Evolutionary conservation across 2,113 vertebrate species (phyloP).

Genomic region (Cyanoderma ruficeps): DNA sequence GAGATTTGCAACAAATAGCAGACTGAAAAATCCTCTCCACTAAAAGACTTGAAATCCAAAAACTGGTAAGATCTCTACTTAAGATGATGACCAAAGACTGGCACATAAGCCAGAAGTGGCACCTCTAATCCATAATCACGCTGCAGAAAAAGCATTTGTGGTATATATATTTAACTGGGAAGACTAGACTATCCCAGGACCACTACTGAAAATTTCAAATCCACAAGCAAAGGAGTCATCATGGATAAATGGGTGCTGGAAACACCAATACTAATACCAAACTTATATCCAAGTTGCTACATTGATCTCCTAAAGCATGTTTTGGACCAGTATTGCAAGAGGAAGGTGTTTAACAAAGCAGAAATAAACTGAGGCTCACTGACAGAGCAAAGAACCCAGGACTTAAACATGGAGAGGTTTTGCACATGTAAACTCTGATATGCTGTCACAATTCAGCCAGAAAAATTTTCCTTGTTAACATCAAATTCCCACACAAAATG

Average conservation of each 20-base stretch:
- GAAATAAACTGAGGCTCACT: background rate
- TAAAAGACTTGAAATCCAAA: background rate
- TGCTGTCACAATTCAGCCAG: background rate
- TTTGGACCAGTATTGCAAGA: background rate
- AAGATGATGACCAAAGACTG: background rate
- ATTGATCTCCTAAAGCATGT: background rate
- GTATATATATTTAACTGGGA: background rate
- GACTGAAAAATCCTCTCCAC: background rate
- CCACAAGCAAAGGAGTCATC: background rate
- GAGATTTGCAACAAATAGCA: background rate
- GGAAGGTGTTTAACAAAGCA: background rate
- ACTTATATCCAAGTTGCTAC: background rate
- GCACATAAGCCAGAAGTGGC: background rate
- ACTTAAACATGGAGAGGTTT: background rate
- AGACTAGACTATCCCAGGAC: background rate
- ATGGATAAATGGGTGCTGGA: background rate
- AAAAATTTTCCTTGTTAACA: background rate
- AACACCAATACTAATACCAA: background rate
- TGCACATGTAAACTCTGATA: background rate
- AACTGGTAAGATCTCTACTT: background rate
- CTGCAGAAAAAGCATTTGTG: background rate
- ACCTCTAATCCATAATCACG: fast-evolving
- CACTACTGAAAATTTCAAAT: background rate
- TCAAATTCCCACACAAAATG: conserved; percentile 9
- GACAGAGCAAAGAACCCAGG: background rate